These are phyloP conservation scores for Agriotes lineatus DNA, from an alignment of 2,888 invertebrate genomes.

Conservation along the genomic window DNA sequence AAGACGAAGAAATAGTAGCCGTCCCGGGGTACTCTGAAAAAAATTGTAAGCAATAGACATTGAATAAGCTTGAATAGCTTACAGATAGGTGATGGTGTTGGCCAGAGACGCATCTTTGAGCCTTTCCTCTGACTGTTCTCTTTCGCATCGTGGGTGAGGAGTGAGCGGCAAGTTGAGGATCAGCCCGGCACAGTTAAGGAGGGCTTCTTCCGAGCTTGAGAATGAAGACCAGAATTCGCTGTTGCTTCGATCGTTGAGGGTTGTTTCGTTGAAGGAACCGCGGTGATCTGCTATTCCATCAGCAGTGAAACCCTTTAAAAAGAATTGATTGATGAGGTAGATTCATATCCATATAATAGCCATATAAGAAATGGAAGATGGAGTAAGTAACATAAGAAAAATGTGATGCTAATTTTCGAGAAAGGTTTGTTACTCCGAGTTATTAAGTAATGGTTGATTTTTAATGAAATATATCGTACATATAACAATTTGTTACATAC, in stretches of 20 bases:
- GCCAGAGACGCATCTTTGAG: constrained; percentile 69
- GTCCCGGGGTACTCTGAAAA: constrained; percentile 75
- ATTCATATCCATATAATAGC: too few species aligned
- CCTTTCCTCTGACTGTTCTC: constrained; percentile 63
- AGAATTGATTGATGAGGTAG: not conserved
- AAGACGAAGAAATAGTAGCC: constrained; percentile 89
- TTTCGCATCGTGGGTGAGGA: constrained; percentile 72
- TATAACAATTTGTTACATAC: too few species aligned
- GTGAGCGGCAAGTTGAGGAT: constrained; percentile 79
- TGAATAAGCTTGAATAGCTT: constrained; percentile 43
- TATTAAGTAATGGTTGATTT: too few species aligned
- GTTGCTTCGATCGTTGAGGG: constrained; percentile 77
- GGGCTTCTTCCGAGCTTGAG: constrained; percentile 83
- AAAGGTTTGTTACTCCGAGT: too few species aligned
- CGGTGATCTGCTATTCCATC: constrained; percentile 75
- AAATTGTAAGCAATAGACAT: not conserved
- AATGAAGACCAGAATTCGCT: constrained; percentile 87
- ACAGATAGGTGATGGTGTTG: constrained; percentile 79
- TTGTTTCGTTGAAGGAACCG: constrained; percentile 75
- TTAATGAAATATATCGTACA: too few species aligned
- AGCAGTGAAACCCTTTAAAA: constrained; percentile 67
- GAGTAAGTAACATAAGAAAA: too few species aligned
- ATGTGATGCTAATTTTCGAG: too few species aligned
- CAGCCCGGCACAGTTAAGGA: constrained; percentile 79
- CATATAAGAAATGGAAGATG: too few species aligned